Conservation (phyloP, 2,888 invertebrate species). For the Ethmia dodecea region DNA sequence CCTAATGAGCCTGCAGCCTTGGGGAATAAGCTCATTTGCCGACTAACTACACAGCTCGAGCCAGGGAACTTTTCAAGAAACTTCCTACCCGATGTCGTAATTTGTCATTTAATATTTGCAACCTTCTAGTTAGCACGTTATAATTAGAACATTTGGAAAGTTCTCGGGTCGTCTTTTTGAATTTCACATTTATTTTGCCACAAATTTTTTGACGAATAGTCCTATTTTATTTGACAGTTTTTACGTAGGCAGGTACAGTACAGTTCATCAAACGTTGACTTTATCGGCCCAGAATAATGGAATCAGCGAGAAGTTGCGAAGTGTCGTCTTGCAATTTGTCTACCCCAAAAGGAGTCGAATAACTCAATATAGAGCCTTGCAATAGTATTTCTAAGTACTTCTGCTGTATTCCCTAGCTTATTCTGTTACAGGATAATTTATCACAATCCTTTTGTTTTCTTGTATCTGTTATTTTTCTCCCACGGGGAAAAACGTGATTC, state of each 20-base stretch:
- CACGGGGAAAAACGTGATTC: slow-evolving; percentile 21
- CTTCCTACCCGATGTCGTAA: slow-evolving; percentile 44
- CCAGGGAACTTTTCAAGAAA: slow-evolving; percentile 39
- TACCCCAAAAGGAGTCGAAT: slow-evolving; percentile 17
- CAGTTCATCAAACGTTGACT: slow-evolving; percentile 31
- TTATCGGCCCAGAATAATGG: slow-evolving; percentile 36
- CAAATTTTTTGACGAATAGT: background rate
- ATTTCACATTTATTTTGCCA: background rate
- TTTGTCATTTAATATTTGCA: slow-evolving; percentile 49
- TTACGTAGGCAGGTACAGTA: slow-evolving; percentile 15
- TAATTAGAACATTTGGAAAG: slow-evolving; percentile 1
- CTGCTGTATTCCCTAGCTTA: slow-evolving; percentile 20
- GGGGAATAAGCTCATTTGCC: slow-evolving; percentile 62
- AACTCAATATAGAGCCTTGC: slow-evolving; percentile 22
- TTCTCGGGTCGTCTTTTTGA: background rate
- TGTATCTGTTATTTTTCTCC: slow-evolving; percentile 30
- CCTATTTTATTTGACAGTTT: slow-evolving; percentile 3
- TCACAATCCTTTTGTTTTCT: slow-evolving; percentile 28
- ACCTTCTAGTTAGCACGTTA: slow-evolving; percentile 34
- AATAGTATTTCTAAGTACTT: slow-evolving; percentile 20
- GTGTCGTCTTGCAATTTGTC: slow-evolving; percentile 34
- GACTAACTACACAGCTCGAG: slow-evolving; percentile 38
- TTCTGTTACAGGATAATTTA: slow-evolving; percentile 33
- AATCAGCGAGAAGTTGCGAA: slow-evolving; percentile 34
- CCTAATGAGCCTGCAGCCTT: slow-evolving; percentile 56